Percentiles rank a stretch among this genome's conserved stretches.
These are phyloP conservation scores for Chrysomela aeneicollis DNA, from an alignment of 2,888 invertebrate species.

Conservation along the genomic window DNA sequence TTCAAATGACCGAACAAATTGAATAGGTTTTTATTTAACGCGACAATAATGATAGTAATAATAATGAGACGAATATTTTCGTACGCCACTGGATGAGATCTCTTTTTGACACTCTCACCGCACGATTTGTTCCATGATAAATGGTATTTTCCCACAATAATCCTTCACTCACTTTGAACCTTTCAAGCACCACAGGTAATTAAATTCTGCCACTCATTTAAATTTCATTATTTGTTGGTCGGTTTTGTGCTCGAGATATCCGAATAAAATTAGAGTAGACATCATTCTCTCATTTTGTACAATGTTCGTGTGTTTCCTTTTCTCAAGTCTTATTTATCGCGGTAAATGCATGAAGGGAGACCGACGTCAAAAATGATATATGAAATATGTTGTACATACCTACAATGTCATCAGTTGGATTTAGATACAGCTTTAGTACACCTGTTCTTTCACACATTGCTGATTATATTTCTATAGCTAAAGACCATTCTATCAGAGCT, in stretches of 20 bases:
- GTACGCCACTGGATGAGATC: conserved; percentile 28
- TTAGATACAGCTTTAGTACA: too few relatives aligned
- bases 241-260: conserved; percentile 32
- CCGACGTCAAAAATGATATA: too few relatives aligned
- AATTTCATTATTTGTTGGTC: conserved; percentile 43
- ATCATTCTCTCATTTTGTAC: conserved; percentile 14
- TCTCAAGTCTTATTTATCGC: background rate
- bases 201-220: conserved; percentile 56
- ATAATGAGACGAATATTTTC: too few relatives aligned
- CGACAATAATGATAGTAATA: too few relatives aligned
- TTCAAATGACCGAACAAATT: too few relatives aligned
- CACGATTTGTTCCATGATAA: conserved; percentile 55
- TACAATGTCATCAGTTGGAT: too few relatives aligned
- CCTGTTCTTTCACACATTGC: too few relatives aligned
- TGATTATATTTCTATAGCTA: too few relatives aligned
- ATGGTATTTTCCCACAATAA: conserved; percentile 52
- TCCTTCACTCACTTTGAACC: conserved; percentile 45
- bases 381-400: too few relatives aligned
- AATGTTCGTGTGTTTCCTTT: conserved; percentile 14
- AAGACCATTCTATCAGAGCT: too few relatives aligned
- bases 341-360: too few relatives aligned
- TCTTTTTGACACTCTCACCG: conserved; percentile 55
- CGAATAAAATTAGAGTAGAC: conserved; percentile 31
- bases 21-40: too few relatives aligned
- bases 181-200: conserved; percentile 50